Base-by-base conservation (phyloP, 2,113 vertebrate genomes). In the Cichladusa arquata region DNA sequence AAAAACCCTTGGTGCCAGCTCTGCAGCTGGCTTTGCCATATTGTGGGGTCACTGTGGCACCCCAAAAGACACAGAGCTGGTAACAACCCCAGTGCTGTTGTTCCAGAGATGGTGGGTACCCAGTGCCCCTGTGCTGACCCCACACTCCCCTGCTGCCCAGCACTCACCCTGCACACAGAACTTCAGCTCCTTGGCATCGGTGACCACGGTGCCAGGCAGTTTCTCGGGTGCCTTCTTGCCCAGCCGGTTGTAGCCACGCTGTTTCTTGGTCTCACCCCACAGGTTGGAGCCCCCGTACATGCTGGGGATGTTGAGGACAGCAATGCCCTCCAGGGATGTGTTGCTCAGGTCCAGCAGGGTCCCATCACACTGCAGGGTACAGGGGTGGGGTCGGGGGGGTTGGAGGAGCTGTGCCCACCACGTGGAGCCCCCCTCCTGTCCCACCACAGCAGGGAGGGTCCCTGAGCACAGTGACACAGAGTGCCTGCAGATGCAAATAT, bases 221-320 rank as follows among this genome's bases (percentile, higher is more conserved):
- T 97, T 97, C 87, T 98, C 98, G 0, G 98, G 97, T 1, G 73
- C 96, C 94, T 98, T 99, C 96, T 98, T 99, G 98, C 99, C 98
- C 98, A 99, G 98, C 47, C 98, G 98, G 96, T 96, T 99, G 97
- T 99, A 98, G 92, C 98, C 96, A 2, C 98, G 98, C 94, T 99
- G 98, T 97, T 97, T 99, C 97, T 99, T 99, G 65, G 98, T 98
- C 95, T 99, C 99, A 0, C 99, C 99, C 99, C 99, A 99, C 85
- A 99, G 98, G 93, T 99, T 99, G 97, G 99, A 99, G 89, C 99
- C 99, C 0, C 99, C 99, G 1, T 99, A 99, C 99, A 99, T 99
- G 98, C 99, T 99, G 97, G 99, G 99, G 97, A 99, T 99, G 98
- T 99, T 99, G 95, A 99, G 99, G 80, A 99, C 96, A 1, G 99